Evolutionary conservation across 2,113 vertebrate genomes (phyloP).

Genomic region (Urocolius indicus): DNA sequence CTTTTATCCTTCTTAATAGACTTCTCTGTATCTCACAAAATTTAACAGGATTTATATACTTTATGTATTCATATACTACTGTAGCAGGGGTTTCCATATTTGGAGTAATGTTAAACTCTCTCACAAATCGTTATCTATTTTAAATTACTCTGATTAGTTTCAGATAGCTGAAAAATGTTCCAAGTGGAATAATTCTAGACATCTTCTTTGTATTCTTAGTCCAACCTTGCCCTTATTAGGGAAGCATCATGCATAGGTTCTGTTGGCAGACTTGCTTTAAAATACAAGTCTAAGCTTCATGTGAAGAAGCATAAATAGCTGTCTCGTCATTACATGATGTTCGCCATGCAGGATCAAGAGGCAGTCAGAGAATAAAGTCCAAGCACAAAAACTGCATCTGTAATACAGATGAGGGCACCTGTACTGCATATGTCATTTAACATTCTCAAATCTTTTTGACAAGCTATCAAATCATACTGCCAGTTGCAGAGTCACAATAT

Average conservation of each 20-base stretch:
- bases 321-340: background rate
- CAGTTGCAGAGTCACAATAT: background rate
- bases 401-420: background rate
- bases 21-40: background rate
- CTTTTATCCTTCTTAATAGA: background rate
- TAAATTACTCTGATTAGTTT: slow-evolving; percentile 55
- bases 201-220: slow-evolving; percentile 17
- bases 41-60: background rate
- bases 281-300: slow-evolving; percentile 1
- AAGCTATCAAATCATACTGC: slow-evolving; percentile 6
- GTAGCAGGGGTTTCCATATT: background rate
- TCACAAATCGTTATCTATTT: slow-evolving; percentile 34
- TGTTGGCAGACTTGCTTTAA: slow-evolving; percentile 48
- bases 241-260: background rate
- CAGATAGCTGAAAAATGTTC: slow-evolving; percentile 12
- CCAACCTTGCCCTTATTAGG: slow-evolving; percentile 24
- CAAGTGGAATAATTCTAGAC: slow-evolving; percentile 46
- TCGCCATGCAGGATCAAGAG: slow-evolving; percentile 25
- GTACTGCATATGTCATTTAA: background rate
- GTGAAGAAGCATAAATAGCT: slow-evolving; percentile 37
- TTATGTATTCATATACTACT: background rate
- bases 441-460: slow-evolving; percentile 1
- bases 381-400: slow-evolving; percentile 1
- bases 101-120: background rate
- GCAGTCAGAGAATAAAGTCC: background rate